Evolutionary conservation across 1,140 invertebrate species (phyloP).

Genomic region (Andricus grossulariae): DNA sequence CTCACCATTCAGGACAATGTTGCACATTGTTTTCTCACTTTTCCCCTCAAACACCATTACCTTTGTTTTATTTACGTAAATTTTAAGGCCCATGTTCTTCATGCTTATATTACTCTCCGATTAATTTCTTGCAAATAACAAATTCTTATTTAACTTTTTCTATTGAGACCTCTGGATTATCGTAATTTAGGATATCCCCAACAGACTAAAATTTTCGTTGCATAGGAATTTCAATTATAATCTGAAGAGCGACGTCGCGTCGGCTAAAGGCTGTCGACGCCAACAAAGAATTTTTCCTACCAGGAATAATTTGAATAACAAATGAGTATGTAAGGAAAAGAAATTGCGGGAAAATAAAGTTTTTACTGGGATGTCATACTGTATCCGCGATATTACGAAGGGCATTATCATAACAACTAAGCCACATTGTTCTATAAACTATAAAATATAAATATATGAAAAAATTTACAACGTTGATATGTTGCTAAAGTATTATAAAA

Average conservation of each 20-base stretch:
- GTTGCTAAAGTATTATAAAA: no score
- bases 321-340: constrained; percentile 25
- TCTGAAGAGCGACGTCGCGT: constrained; percentile 15
- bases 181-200: not conserved
- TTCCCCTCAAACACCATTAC: no score
- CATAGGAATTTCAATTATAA: constrained; percentile 25
- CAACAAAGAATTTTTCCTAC: constrained; percentile 27
- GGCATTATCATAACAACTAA: not conserved
- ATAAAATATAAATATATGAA: no score
- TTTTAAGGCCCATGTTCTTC: no score
- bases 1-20: no score
- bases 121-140: no score
- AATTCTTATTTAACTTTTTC: no score
- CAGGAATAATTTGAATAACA: constrained; percentile 29
- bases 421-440: no score
- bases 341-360: constrained; percentile 21
- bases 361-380: constrained; percentile 1
- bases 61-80: no score
- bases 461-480: no score
- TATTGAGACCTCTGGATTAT: not conserved
- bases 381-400: constrained; percentile 1
- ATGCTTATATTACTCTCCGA: no score
- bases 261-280: constrained; percentile 9
- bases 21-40: no score
- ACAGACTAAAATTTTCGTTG: not conserved